Evolutionary conservation across 2,113 vertebrate species (phyloP).

Genomic region (Solea solea): DNA sequence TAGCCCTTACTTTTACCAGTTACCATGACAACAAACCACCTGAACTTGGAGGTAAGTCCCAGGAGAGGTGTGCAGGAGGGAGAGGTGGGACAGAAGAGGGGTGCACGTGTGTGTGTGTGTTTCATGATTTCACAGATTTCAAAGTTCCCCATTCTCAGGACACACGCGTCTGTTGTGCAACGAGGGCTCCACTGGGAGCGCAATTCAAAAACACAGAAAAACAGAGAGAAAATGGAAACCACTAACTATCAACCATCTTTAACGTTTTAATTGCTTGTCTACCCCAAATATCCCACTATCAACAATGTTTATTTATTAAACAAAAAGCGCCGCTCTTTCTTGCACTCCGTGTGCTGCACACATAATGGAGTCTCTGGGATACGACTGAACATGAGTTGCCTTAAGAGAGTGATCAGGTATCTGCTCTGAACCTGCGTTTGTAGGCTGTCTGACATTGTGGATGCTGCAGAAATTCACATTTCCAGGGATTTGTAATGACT

Average conservation of each 20-base stretch:
- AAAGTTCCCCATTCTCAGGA: slow-evolving; percentile 45
- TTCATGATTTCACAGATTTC: slow-evolving; percentile 70
- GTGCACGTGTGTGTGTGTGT: slow-evolving; percentile 20
- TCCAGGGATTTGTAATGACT: slow-evolving; percentile 32
- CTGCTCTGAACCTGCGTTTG: slow-evolving; percentile 23
- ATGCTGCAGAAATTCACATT: slow-evolving; percentile 35
- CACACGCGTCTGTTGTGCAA: slow-evolving; percentile 36
- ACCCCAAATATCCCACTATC: too few species aligned
- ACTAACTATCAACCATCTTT: slow-evolving; percentile 15
- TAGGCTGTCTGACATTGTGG: slow-evolving; percentile 33
- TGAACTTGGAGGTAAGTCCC: slow-evolving; percentile 80
- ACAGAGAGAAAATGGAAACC: slow-evolving; percentile 16
- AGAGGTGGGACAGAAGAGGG: slow-evolving; percentile 61
- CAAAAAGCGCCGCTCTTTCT: slow-evolving; percentile 1
- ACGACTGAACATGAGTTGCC: slow-evolving; percentile 48
- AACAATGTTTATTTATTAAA: slow-evolving; percentile 48
- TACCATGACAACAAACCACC: slow-evolving; percentile 80
- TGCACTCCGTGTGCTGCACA: slow-evolving; percentile 27
- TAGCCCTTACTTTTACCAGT: slow-evolving; percentile 67
- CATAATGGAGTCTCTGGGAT: slow-evolving; percentile 69
- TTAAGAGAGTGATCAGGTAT: slow-evolving; percentile 48
- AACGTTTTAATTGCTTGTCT: slow-evolving; percentile 42
- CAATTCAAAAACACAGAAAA: slow-evolving; percentile 18
- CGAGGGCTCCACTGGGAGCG: slow-evolving; percentile 15
- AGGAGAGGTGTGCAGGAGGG: slow-evolving; percentile 62